Conservation (phyloP, 2,797 vertebrate genomes). For the Alca torda region DNA sequence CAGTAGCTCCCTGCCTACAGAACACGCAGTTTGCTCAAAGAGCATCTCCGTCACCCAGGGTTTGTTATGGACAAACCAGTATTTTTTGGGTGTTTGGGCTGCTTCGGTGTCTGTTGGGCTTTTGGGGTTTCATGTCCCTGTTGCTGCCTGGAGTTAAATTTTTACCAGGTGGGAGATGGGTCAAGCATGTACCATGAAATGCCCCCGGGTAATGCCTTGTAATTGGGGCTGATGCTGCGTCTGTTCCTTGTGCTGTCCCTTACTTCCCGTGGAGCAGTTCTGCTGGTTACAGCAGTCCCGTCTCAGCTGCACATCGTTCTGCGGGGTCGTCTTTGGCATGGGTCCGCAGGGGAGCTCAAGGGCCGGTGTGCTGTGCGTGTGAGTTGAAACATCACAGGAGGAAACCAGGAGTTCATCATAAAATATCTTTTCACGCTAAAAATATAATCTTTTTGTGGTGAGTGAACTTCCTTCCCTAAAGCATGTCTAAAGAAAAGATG, state of each 20-base stretch:
- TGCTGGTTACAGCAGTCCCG: background rate
- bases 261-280: background rate
- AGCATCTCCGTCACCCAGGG: background rate
- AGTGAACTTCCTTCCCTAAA: background rate
- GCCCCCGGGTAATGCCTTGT: too few species aligned
- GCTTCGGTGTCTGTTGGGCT: background rate
- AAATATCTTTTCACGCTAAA: background rate
- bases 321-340: background rate
- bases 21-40: background rate
- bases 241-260: background rate
- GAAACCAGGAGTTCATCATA: background rate
- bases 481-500: background rate
- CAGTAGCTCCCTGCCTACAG: background rate
- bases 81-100: background rate
- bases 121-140: background rate
- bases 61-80: background rate
- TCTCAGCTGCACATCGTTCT: background rate
- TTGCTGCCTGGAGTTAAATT: background rate
- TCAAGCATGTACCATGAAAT: rapidly evolving
- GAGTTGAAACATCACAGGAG: background rate
- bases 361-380: background rate
- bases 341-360: background rate
- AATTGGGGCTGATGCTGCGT: background rate
- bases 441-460: background rate
- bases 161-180: background rate